Conservation (phyloP, 2,888 invertebrate species). For the Synergus japonicus region DNA sequence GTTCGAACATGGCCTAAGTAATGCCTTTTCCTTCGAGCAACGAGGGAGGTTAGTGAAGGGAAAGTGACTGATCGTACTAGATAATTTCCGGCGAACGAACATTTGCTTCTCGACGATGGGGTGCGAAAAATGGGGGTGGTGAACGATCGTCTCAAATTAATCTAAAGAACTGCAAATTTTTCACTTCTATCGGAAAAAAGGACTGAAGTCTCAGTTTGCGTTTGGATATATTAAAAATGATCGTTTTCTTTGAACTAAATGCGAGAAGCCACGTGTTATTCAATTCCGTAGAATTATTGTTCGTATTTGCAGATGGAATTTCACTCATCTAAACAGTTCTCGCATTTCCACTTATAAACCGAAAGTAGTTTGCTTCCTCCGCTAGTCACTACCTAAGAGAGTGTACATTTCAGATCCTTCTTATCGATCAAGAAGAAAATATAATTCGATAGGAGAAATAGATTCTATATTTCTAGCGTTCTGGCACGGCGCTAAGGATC, state of each 20-base stretch:
- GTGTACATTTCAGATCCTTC: neutral
- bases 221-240: neutral
- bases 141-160: neutral
- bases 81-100: neutral
- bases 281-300: neutral
- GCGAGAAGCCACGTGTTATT: neutral
- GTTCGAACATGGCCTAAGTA: slow-evolving; percentile 7
- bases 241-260: neutral
- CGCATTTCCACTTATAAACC: neutral
- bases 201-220: neutral
- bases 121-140: neutral
- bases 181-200: neutral
- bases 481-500: neutral
- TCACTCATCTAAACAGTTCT: neutral
- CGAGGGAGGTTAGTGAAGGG: slow-evolving; percentile 7
- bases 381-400: neutral
- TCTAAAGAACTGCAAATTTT: neutral
- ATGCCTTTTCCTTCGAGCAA: slow-evolving; percentile 7
- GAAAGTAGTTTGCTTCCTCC: neutral
- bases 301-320: neutral
- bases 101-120: neutral
- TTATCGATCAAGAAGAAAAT: neutral
- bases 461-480: neutral
- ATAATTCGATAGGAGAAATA: neutral
- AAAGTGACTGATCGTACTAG: slow-evolving; percentile 7